phyloP scores from a whole-genome alignment of 2,797 vertebrate genomes.

The Vespertilio murinus region DNA sequence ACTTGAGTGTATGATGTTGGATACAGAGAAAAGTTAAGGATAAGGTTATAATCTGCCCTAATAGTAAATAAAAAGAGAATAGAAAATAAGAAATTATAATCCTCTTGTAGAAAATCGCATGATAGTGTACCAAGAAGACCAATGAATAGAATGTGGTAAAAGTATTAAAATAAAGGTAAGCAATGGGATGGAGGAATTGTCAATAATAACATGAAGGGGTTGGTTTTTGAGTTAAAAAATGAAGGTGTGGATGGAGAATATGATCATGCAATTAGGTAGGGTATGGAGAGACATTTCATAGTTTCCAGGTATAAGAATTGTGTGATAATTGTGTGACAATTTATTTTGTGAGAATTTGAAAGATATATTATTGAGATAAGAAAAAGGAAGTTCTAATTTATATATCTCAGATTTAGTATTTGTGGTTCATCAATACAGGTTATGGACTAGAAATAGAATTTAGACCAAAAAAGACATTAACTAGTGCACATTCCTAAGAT shows the following conservation, averaged over 20 bases:
- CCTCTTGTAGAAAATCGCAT: neutral
- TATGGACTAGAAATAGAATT: neutral
- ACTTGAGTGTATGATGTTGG: neutral
- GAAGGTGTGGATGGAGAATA: neutral
- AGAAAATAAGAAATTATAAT: neutral
- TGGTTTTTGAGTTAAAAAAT: neutral
- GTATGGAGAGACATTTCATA: neutral
- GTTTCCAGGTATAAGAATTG: neutral
- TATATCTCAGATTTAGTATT: neutral
- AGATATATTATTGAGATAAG: neutral
- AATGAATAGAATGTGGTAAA: neutral
- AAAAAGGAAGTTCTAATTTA: neutral
- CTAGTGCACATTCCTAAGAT: neutral
- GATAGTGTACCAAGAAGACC: neutral
- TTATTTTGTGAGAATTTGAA: slow-evolving; percentile 29
- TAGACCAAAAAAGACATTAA: neutral
- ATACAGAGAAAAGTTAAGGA: slow-evolving; percentile 2
- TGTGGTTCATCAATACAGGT: neutral
- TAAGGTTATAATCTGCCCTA: neutral
- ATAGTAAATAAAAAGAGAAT: neutral
- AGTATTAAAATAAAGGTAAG: neutral
- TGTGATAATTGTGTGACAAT: neutral
- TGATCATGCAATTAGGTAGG: neutral
- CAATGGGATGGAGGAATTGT: neutral
- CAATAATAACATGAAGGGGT: neutral